Evolutionary conservation across 2,113 vertebrate genomes (phyloP), one percentile per base, ranked within the genome.

Genomic region (Scartelaos histophorus): DNA sequence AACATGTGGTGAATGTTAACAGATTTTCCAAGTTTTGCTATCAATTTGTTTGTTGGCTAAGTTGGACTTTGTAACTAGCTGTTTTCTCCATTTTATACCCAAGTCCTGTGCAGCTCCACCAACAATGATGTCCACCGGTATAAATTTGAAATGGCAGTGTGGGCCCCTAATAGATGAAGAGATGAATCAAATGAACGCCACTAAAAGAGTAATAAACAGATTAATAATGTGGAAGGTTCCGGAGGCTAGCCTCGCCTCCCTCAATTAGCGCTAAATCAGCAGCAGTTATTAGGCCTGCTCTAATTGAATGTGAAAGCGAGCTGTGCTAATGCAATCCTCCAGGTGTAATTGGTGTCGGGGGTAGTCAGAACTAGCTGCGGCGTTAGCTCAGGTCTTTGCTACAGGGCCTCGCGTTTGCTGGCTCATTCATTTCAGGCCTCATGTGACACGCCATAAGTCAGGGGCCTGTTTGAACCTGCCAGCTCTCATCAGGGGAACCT

Each of bases 181-280:
- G 67, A 81, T 71, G 64, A 70, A 71, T 71, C 24, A 68, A 81
- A 75, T 34, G 58, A 73, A 78, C 67, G 74, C 56, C 61, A 88
- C 76, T 87, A 70, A 89, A 82, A 75, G 74, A 74, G 78, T 82
- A 85, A 92, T 91, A 91, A 89, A 90, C 88, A 84, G 87, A 92
- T 88, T 88, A 87, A 88, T 91, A 81, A 83, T 57, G 67, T 69
- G 70, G 74, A 86, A 79, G 81, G 85, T 85, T 92, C 76, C 75
- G 68, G 70, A 62, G 74, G 66, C 66, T 69, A 68, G 75, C 75
- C 62, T 87, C 49, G 74, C 80, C 83, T 89, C 88, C 87, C 90
- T 91, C 87, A 86, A 91, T 92, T 92, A 92, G 88, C 78, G 84
- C 80, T 86, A 82, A 91, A 93, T 91, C 86, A 89, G 86, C 79